A percentile compares a stretch with the other conserved stretches of the same genome.
Evolutionary conservation across 2,797 vertebrate genomes (phyloP).

Genomic region (Vultur gryphus): DNA sequence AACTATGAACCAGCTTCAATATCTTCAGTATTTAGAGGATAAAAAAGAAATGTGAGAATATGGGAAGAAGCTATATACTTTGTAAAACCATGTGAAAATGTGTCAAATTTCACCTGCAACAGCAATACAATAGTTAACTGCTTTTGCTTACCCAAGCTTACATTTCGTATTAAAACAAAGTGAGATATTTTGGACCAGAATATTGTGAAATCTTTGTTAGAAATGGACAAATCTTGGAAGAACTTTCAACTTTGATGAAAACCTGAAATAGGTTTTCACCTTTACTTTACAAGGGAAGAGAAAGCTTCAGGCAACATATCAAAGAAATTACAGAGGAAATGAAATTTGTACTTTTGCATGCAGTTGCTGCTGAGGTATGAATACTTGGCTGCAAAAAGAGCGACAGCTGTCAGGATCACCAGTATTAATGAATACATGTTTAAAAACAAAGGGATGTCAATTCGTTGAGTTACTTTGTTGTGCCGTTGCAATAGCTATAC

Average conservation of each 20-base stretch:
- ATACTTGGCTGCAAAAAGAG: background rate
- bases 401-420: background rate
- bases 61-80: background rate
- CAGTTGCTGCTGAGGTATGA: background rate
- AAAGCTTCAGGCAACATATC: background rate
- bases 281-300: background rate
- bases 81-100: background rate
- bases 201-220: background rate
- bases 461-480: background rate
- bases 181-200: background rate
- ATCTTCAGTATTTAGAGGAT: background rate
- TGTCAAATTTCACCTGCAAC: background rate
- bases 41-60: background rate
- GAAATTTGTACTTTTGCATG: background rate
- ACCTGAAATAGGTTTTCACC: background rate
- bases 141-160: background rate
- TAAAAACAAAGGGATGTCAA: background rate
- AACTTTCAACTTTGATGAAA: constrained; percentile 36
- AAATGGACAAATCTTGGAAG: background rate
- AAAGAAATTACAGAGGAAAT: constrained; percentile 7
- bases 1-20: background rate
- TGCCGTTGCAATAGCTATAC: background rate
- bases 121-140: background rate
- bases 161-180: background rate
- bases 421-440: background rate